Evolutionary conservation across 2,797 vertebrate species (phyloP), one percentile per base, ranked within the genome.

Genomic region (Perodicticus potto): DNA sequence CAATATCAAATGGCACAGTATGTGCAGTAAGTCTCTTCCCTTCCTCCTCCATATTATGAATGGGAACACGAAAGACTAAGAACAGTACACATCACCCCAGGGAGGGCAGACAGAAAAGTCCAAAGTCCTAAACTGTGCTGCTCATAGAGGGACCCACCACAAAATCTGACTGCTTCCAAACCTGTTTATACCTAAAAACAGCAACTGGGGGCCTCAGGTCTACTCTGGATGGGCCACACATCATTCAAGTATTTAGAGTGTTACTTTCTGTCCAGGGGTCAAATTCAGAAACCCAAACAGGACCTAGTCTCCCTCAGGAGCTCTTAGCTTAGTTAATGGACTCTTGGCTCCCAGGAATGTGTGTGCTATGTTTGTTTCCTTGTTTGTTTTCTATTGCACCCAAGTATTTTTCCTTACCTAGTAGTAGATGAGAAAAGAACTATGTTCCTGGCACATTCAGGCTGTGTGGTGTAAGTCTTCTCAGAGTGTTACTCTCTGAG

Each of bases 201-300:
- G 2, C 14, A 27, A 25, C 23, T 17, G n/a, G 2, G 22, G 16
- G 5, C 1, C 16, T 17, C 69, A 4, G 3, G 5, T 25, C 32
- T 67, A 67, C 34, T 65, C 4, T 13, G 23, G 1, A 23, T 16
- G 1, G 34, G 12, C 22, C 49, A 69, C 34, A 45, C 34, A 45
- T 76, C 23, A 45, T 84, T 76, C 25, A 82, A 3, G 1, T 82
- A 17, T 1, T 57, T 49, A 2, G 57, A 25, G 37, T 76, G 49
- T 32, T 61, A 69, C 32, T 59, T 89, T 94, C 37, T 49, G 6
- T 17, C 17, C 32, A 49, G 12, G 22, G n/a, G 40, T 57, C 83
- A 70, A 45, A 86, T 22, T 25, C 16, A 77, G 49, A 92, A 69
- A 74, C 27, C 25, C 34, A 65, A 3, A 32, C 19, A 63, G 19